A percentile compares a stretch with the other conserved stretches of the same genome.
These are phyloP conservation scores for Bombus turneri DNA, from an alignment of 1,140 invertebrate species.

Conservation along the genomic window DNA sequence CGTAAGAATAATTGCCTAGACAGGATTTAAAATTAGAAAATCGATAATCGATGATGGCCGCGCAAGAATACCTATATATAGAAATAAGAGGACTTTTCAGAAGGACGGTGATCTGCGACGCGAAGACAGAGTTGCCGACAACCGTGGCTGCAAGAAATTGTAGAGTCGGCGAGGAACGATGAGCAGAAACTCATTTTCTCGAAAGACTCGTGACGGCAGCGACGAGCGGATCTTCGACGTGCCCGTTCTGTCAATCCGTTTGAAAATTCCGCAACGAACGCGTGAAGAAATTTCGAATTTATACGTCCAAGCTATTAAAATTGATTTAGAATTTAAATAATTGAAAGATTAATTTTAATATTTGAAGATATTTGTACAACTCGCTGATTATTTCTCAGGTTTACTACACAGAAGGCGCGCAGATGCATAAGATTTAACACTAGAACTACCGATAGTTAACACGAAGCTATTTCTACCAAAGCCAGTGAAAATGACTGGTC, in stretches of 20 bases:
- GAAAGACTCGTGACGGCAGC: not conserved
- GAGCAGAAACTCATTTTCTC: conserved; percentile 33
- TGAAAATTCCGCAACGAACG: not conserved
- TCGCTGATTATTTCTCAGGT: no score
- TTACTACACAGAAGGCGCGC: no score
- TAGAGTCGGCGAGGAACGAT: not conserved
- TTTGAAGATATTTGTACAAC: no score
- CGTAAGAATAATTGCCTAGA: not conserved
- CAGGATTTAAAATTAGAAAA: not conserved
- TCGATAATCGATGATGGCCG: not conserved
- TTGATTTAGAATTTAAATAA: no score
- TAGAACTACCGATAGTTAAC: no score
- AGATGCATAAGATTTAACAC: no score
- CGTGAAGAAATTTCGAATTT: not conserved
- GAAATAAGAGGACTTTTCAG: not conserved
- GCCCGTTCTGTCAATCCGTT: not conserved
- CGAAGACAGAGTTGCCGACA: not conserved
- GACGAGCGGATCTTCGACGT: no score
- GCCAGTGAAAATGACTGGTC: no score
- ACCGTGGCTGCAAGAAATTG: not conserved
- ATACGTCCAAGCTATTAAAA: no score
- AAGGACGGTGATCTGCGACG: not conserved
- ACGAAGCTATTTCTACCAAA: no score
- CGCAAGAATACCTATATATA: not conserved
- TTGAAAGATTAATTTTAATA: no score